These are phyloP conservation scores for Drosophila mettleri DNA, from an alignment of 2,888 invertebrate genomes.

Conservation along the genomic window DNA sequence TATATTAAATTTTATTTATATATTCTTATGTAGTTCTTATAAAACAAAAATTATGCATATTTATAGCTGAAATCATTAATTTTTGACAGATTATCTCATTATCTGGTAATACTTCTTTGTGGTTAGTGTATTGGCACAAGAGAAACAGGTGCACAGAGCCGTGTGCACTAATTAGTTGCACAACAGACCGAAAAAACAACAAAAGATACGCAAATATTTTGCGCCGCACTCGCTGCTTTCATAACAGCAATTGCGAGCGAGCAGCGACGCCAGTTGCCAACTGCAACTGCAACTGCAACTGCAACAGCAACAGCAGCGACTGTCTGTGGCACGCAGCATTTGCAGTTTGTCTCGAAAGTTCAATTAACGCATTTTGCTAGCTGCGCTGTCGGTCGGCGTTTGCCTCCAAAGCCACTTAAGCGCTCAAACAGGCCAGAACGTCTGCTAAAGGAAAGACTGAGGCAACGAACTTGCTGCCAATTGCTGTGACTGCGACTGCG, in stretches of 20 bases:
- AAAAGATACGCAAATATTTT: conserved; percentile 80
- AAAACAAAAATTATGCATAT: no score
- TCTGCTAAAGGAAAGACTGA: conserved; percentile 79
- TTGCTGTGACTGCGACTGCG: conserved; percentile 2
- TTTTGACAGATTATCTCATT: neutral
- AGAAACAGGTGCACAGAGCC: conserved; percentile 61
- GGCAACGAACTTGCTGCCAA: conserved; percentile 69
- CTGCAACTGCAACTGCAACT: conserved; percentile 11
- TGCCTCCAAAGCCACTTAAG: conserved; percentile 60
- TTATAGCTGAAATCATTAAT: neutral
- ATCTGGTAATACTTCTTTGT: neutral
- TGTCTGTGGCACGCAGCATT: conserved; percentile 68
- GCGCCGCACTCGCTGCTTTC: conserved; percentile 59
- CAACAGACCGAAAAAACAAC: conserved; percentile 81
- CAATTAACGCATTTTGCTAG: conserved; percentile 77
- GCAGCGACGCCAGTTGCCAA: conserved; percentile 11
- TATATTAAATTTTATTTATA: no score
- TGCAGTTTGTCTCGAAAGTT: conserved; percentile 79
- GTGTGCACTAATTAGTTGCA: conserved; percentile 81
- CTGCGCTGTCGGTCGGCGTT: conserved; percentile 31
- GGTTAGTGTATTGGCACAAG: conserved; percentile 35
- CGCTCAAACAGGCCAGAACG: conserved; percentile 82
- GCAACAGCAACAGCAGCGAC: conserved; percentile 14
- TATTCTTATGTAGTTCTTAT: no score
- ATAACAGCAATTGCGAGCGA: conserved; percentile 62